Conservation (phyloP, 2,888 invertebrate species). For the Aleiodes testaceus region DNA sequence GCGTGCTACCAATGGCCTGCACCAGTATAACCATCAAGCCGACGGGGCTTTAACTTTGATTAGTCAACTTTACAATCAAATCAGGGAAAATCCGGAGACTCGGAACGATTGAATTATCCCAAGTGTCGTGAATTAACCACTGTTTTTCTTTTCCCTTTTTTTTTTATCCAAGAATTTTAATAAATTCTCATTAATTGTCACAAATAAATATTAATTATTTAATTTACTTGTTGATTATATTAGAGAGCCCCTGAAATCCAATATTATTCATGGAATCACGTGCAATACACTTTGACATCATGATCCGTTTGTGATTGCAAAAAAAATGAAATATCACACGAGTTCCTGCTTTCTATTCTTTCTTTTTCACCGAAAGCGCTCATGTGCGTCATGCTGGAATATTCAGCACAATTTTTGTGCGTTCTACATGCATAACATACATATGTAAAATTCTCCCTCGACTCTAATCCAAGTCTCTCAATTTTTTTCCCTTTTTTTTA, state of each 20-base stretch:
- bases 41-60: conserved; percentile 48
- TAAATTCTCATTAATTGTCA: background rate
- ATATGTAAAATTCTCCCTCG: conserved; percentile 26
- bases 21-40: conserved; percentile 18
- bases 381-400: background rate
- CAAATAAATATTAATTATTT: background rate
- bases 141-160: background rate
- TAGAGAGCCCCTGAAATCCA: too few species aligned
- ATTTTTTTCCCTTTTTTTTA: conserved; percentile 11
- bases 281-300: conserved; percentile 2
- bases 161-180: background rate
- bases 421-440: background rate
- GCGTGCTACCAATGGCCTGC: conserved; percentile 32
- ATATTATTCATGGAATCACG: too few species aligned
- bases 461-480: conserved; percentile 33
- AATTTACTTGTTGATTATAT: too few species aligned
- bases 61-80: conserved; percentile 51
- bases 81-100: conserved; percentile 45
- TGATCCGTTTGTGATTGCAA: conserved; percentile 8
- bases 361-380: background rate
- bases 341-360: background rate
- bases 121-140: conserved; percentile 29
- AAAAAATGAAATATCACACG: background rate
- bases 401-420: too few species aligned
- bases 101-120: conserved; percentile 35